These are phyloP conservation scores for Sympetrum striolatum DNA, from an alignment of 2,888 invertebrate genomes.

Conservation along the genomic window DNA sequence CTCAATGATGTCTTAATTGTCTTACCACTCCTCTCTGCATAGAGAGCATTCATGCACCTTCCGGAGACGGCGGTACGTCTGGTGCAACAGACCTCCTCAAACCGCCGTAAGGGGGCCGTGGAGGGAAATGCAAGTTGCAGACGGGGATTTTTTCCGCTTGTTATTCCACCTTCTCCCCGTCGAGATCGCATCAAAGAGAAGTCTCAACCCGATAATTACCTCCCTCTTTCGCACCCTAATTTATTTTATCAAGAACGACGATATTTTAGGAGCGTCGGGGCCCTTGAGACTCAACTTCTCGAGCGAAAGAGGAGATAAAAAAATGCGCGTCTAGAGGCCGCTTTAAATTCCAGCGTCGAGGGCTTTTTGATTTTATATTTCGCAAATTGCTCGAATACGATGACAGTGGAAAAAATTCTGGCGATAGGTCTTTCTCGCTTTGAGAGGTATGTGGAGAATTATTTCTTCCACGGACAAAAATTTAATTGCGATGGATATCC, in stretches of 20 bases:
- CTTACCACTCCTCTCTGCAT: not conserved
- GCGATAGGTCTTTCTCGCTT: too few relatives aligned
- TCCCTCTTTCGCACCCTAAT: not conserved
- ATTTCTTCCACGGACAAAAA: too few relatives aligned
- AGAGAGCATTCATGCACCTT: not conserved
- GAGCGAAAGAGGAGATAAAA: not conserved
- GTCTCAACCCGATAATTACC: not conserved
- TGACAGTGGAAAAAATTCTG: too few relatives aligned
- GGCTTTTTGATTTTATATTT: too few relatives aligned
- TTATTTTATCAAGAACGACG: not conserved
- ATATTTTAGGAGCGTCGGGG: not conserved
- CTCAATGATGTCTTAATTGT: not conserved
- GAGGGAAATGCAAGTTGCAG: not conserved
- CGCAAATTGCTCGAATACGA: too few relatives aligned
- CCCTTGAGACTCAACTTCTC: not conserved
- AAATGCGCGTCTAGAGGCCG: not conserved
- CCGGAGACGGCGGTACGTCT: not conserved
- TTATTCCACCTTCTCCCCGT: not conserved
- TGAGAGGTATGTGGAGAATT: too few relatives aligned
- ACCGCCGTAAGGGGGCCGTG: not conserved
- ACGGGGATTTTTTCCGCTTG: not conserved
- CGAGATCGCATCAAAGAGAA: not conserved
- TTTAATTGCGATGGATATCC: too few relatives aligned
- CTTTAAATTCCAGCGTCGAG: not conserved
- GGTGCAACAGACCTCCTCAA: not conserved